Evolutionary conservation across 2,113 vertebrate species (phyloP).

Genomic region (Caranx melampygus): DNA sequence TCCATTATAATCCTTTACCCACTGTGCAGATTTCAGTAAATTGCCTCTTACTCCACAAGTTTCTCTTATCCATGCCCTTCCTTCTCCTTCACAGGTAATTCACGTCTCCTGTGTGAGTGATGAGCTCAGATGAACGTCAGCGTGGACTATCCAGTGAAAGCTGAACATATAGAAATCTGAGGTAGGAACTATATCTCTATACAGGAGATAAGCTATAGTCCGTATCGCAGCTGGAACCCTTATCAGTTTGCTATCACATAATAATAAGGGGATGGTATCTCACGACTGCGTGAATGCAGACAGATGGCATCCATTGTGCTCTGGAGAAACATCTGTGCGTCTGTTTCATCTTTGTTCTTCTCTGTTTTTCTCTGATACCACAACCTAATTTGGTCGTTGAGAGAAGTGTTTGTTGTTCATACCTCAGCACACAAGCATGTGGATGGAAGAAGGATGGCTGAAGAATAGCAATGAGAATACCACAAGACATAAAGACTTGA

Average conservation of each 20-base stretch:
- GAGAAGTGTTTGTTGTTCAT: conserved; percentile 19
- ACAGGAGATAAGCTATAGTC: conserved; percentile 19
- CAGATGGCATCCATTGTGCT: conserved; percentile 5
- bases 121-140: conserved; percentile 6
- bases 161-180: conserved; percentile 8
- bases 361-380: background rate
- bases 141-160: conserved; percentile 29
- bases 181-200: too few relatives aligned
- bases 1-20: background rate
- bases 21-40: conserved; percentile 10
- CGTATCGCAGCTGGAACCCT: conserved; percentile 43
- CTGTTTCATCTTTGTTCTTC: conserved; percentile 14
- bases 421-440: background rate
- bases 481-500: background rate
- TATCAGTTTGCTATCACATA: conserved; percentile 23
- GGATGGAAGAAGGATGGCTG: background rate
- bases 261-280: conserved; percentile 33
- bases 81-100: conserved; percentile 28
- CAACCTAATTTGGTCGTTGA: conserved; percentile 25
- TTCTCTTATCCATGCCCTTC: conserved; percentile 26
- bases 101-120: conserved; percentile 15
- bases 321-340: background rate
- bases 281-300: conserved; percentile 5
- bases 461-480: conserved; percentile 20
- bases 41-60: background rate